Base-by-base conservation (phyloP, 2,888 invertebrate genomes). In the Microchrysa polita region DNA sequence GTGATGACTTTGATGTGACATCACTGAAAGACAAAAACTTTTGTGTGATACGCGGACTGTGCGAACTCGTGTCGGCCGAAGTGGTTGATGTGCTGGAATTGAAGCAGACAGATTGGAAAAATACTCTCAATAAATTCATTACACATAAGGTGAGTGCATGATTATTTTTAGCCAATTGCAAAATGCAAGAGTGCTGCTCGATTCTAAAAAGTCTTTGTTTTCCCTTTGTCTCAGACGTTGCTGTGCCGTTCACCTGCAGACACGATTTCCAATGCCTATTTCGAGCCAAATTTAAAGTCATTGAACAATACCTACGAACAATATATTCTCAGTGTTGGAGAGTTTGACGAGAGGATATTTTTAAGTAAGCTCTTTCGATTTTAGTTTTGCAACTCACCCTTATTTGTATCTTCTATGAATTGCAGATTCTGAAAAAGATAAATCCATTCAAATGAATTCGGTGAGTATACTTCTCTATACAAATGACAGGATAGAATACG, bases 291-390 rank as follows among this genome's bases (percentile, higher is more conserved):
- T 86, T 89, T 92, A 42, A 95, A 93, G 86, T 91, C 92, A 78
- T 86, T 97, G 52, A 94, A 93, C 79, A 93, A 92, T 82, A 87
- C 91, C 12, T 99, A 99, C 83, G 97, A 97, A 82, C 93, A 93
- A 71, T 94, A 93, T 84, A 93, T 98, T 23, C 86, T 97, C 52
- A 94, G 91, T 82, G 92, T 93, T 75, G 97, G 97, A 1, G 96
- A 97, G 84, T 94, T 98, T 84, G 98, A 99, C 84, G 98, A 99
- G 85, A 89, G 97, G 81, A 94, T 98, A 84, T 96, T 98, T 86
- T 88, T 97, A 80, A 93, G 93, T 88, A 88, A 90, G 85, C 82
- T n/a, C n/a, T n/a, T n/a, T n/a, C n/a, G n/a, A n/a, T 34, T 34
- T 34, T 34, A 34, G 27, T 34, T 34, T 34, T 34, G 27, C n/a